Evolutionary conservation across 1,140 invertebrate genomes (phyloP), one percentile per base, ranked within the genome.

Genomic region (Copidosoma floridanum): DNA sequence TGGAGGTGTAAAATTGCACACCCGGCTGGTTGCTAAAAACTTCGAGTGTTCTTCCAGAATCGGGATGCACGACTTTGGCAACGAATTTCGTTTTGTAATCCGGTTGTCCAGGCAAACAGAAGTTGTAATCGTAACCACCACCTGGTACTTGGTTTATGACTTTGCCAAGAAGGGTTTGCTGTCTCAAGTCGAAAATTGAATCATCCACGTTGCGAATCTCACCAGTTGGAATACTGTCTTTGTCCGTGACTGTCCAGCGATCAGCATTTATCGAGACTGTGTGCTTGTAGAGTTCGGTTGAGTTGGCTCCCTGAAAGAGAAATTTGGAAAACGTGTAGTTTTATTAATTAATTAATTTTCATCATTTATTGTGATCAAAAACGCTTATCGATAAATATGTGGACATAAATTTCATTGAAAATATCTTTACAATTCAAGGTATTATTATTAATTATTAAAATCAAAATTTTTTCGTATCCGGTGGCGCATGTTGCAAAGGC

Each of bases 1-100:
- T 91, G 0, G 84, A 79, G 0, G 94, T 96, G 71, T 97, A 97
- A 66, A 98, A 88, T 70, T 96, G 93, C 10, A 97, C 84, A 8
- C 93, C 94, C 0, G 93, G 92, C 71, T 97, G 93, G 75, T 94
- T 88, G 11, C 89, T 89, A 63, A 85, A 87, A 0, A 95, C 82
- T 71, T 94, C 88, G 52, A 97, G 68, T 11, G 69, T 82, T 57
- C 93, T 84, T 8, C 93, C 92, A 61, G 84, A 86, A 6, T 71
- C 65, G 0, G 86, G 85, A 77, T 95, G 90, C 16, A 75, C 64
- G 0, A 91, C 84, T 57, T 85, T 85, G 0, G 79, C 79, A 37
- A 75, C 68, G 11, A 77, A 65, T 51, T 58, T 68, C 5, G 56
- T 27, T 41, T 69, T 44, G 2, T 27, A 6, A 21, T 67, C 59